A percentile compares a stretch with the other conserved stretches of the same genome.
Evolutionary conservation across 2,113 vertebrate species (phyloP).

Genomic region (Carassius auratus): DNA sequence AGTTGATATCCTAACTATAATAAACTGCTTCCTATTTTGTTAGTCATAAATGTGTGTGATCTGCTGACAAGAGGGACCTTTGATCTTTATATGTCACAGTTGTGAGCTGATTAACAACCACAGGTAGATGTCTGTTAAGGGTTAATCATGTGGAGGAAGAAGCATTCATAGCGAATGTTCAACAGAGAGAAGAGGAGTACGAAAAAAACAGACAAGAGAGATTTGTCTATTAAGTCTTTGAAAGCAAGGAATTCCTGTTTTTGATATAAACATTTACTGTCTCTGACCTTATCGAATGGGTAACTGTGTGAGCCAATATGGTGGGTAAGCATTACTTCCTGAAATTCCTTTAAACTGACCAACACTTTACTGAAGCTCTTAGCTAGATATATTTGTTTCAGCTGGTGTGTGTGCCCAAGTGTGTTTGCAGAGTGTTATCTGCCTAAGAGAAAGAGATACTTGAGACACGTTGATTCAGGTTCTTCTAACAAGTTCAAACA

Average conservation of each 20-base stretch:
- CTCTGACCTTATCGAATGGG: constrained; percentile 81
- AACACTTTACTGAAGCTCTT: constrained; percentile 20
- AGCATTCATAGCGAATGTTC: constrained; percentile 14
- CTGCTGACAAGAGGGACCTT: background rate
- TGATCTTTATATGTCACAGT: constrained; percentile 21
- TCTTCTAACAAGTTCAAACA: constrained; percentile 50
- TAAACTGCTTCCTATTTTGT: background rate
- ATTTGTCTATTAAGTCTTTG: constrained; percentile 11
- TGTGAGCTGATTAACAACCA: constrained; percentile 15
- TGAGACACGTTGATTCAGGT: constrained; percentile 33
- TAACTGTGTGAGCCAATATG: constrained; percentile 90
- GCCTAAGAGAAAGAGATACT: constrained; percentile 24
- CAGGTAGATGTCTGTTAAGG: constrained; percentile 49
- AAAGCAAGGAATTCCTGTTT: background rate
- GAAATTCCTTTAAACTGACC: constrained; percentile 17
- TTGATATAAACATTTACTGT: background rate
- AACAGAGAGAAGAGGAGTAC: constrained; percentile 15
- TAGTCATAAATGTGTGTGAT: background rate
- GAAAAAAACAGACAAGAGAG: background rate
- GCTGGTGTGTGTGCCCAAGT: background rate
- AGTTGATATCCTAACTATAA: background rate
- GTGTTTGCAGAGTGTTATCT: constrained; percentile 18
- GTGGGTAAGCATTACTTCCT: constrained; percentile 81
- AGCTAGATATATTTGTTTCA: constrained; percentile 29
- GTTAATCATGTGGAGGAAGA: constrained; percentile 39